A percentile compares a stretch with the other conserved stretches of the same genome.
Conservation (phyloP, 2,888 invertebrate genomes). For the Synergus itoensis region DNA sequence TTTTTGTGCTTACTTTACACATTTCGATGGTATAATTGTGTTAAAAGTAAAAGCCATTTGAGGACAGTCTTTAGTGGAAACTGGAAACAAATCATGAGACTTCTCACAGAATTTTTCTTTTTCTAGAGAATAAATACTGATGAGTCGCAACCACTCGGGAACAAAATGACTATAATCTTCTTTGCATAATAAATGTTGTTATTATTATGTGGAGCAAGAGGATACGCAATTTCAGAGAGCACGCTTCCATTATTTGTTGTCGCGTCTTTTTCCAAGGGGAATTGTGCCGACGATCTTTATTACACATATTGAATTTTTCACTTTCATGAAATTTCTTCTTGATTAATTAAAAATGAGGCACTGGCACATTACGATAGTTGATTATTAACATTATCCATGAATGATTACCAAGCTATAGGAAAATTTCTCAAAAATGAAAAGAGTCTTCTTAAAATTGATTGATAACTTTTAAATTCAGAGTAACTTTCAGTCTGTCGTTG, state of each 20-base stretch:
- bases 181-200: constrained; percentile 36
- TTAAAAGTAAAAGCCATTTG: constrained; percentile 56
- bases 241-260: constrained; percentile 36
- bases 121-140: not conserved
- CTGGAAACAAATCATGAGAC: not conserved
- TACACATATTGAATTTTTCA: not conserved
- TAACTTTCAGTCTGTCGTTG: constrained; percentile 21
- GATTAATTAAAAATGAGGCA: no score
- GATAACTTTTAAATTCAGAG: constrained; percentile 12
- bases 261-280: constrained; percentile 1
- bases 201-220: constrained; percentile 38
- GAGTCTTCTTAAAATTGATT: constrained; percentile 4
- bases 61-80: constrained; percentile 49
- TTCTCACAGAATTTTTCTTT: not conserved
- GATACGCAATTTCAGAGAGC: constrained; percentile 14
- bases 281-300: constrained; percentile 15
- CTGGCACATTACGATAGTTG: no score
- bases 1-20: not conserved
- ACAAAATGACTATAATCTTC: constrained; percentile 17
- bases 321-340: not conserved
- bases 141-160: not conserved
- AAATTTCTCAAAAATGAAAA: constrained; percentile 24
- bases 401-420: not conserved
- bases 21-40: constrained; percentile 46
- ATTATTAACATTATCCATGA: not conserved